Evolutionary conservation across 2,797 vertebrate genomes (phyloP).

Genomic region (Leucoraja ocellata): DNA sequence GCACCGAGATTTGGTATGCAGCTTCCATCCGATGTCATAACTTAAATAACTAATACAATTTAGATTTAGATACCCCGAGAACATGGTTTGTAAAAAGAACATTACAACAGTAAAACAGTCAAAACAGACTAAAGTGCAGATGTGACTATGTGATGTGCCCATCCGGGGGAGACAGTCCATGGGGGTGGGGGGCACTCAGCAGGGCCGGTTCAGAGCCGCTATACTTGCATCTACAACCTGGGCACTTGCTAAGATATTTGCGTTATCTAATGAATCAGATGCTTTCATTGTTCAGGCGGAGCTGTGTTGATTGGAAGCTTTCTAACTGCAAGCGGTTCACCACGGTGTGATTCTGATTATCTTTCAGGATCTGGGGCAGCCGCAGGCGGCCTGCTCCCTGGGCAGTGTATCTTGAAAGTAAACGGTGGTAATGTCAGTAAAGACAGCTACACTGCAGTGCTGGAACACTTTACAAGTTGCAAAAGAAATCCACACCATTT

Average conservation of each 20-base stretch:
- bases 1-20: too few relatives aligned
- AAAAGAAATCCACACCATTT: constrained; percentile 64
- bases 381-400: constrained; percentile 77
- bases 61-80: too few relatives aligned
- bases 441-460: constrained; percentile 68
- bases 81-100: too few relatives aligned
- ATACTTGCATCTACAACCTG: too few relatives aligned
- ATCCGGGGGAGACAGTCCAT: too few relatives aligned
- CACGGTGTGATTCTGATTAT: background rate
- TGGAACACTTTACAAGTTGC: constrained; percentile 83
- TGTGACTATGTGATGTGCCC: too few relatives aligned
- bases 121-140: too few relatives aligned
- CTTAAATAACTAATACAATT: too few relatives aligned
- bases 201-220: too few relatives aligned
- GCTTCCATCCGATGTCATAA: too few relatives aligned
- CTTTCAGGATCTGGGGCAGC: constrained; percentile 77
- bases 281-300: background rate
- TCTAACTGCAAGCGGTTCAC: background rate
- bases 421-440: constrained; percentile 75
- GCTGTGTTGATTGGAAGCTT: background rate
- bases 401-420: constrained; percentile 88
- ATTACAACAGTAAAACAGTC: too few relatives aligned
- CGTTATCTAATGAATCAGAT: background rate
- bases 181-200: too few relatives aligned
- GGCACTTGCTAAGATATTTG: background rate